Evolutionary conservation across 2,888 invertebrate species (phyloP).

Genomic region (Drosophila ezoana): DNA sequence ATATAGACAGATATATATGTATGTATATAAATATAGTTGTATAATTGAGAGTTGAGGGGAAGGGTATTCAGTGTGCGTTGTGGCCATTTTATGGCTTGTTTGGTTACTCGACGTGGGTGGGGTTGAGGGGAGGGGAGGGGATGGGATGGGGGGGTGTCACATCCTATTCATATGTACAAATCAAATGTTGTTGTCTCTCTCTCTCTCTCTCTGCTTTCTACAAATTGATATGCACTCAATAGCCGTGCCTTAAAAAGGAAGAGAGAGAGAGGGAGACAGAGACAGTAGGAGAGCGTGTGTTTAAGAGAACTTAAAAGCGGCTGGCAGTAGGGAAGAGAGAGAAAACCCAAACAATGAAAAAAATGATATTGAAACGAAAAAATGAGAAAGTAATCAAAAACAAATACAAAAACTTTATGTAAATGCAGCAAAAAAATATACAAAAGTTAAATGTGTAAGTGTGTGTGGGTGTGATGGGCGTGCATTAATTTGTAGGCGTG

Average conservation of each 20-base stretch:
- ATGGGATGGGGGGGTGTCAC: constrained; percentile 6
- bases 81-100: constrained; percentile 35
- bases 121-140: neutral
- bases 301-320: constrained; percentile 4
- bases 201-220: constrained; percentile 5
- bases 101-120: neutral
- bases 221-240: constrained; percentile 11
- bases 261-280: neutral
- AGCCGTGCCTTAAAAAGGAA: neutral
- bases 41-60: constrained; percentile 3
- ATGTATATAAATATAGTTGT: constrained; percentile 17
- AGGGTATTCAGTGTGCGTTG: neutral
- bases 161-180: constrained; percentile 39
- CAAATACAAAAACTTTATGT: constrained; percentile 8
- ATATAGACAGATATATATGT: constrained; percentile 14
- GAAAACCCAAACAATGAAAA: neutral
- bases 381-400: neutral
- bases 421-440: constrained; percentile 13
- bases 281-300: neutral
- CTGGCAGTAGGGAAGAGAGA: constrained; percentile 4
- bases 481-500: constrained; percentile 3
- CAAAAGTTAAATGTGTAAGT: neutral
- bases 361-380: neutral
- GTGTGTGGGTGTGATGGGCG: neutral
- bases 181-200: constrained; percentile 11